phyloP scores from a whole-genome alignment of 1,140 invertebrate genomes.

The Solenopsis fugax region DNA sequence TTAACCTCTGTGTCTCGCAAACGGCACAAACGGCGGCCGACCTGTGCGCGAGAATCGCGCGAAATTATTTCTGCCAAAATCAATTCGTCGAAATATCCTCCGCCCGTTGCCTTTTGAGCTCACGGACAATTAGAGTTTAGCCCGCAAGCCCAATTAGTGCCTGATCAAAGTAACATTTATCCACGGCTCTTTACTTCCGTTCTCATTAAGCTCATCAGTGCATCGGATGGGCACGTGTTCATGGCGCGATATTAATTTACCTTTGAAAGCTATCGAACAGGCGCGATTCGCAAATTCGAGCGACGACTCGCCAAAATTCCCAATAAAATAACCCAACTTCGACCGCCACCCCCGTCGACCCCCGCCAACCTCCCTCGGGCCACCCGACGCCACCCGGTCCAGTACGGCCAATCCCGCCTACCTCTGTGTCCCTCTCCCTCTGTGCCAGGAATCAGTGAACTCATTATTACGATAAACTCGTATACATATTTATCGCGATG shows the following conservation, averaged over 20 bases:
- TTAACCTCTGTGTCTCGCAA: conserved; percentile 53
- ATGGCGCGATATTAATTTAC: conserved; percentile 79
- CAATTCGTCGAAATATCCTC: conserved; percentile 74
- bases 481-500: conserved; percentile 82
- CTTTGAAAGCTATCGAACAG: conserved; percentile 79
- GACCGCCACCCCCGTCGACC: conserved; percentile 44
- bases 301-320: conserved; percentile 76
- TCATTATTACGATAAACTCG: conserved; percentile 84
- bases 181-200: conserved; percentile 78
- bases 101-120: conserved; percentile 71
- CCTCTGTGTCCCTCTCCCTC: conserved; percentile 47
- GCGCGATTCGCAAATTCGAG: conserved; percentile 77
- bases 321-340: conserved; percentile 78
- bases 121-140: conserved; percentile 78
- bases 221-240: conserved; percentile 79
- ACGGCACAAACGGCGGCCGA: conserved; percentile 33
- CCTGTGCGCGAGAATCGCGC: conserved; percentile 44
- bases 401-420: conserved; percentile 52
- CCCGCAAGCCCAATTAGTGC: conserved; percentile 77
- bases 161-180: conserved; percentile 78
- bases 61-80: conserved; percentile 68
- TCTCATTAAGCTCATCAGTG: conserved; percentile 79
- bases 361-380: conserved; percentile 32
- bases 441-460: conserved; percentile 80
- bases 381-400: conserved; percentile 10